Evolutionary conservation across 2,797 vertebrate genomes (phyloP), one percentile per base, ranked within the genome.

Genomic region (Calcarius lapponicus): DNA sequence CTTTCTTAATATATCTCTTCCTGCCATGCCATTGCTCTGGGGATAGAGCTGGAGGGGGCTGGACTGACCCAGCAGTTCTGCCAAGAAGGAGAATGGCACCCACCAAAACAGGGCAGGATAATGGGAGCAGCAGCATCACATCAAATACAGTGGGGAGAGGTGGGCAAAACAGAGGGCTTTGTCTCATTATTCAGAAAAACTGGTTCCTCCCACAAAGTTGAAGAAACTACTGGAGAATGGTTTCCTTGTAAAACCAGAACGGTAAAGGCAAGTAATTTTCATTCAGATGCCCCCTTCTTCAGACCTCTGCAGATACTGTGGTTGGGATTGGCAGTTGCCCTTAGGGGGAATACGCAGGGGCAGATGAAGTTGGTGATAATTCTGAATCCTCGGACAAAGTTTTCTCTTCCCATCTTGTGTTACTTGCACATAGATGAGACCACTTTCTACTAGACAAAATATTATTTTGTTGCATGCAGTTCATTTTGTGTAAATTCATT

Each of bases 71-170:
- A 5, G 32, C 32, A 22, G 9, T 3, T 28, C 24, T 74, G 7
- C 26, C 21, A 70, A 47, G 8, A 42, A 31, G 19, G 28, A 69
- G 32, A 10, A 31, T 1, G 3, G 12, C 10, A 64, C 24, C 20
- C 3, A 3, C 31, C 10, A 31, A 42, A 81, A 22, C 4, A n/a
- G 5, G 38, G 16, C 9, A 17, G 29, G 26, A 54, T 18, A 73
- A n/a, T 0, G 1, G 43, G 32, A 79, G 17, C 7, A 36, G 21
- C 42, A 76, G n/a, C 5, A 1, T 24, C 10, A 67, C 1, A 0
- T 67, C 17, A 51, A 47, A 80, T 48, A 17, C 31, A 20, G n/a
- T 7, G 5, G 36, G 17, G 2, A 6, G 7, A 6, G 6, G 5
- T 8, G 12, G 36, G 65, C 34, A 80, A 64, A 71, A 51, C 42